Evolutionary conservation across 2,113 vertebrate species (phyloP).

Genomic region (Nipponia nippon): DNA sequence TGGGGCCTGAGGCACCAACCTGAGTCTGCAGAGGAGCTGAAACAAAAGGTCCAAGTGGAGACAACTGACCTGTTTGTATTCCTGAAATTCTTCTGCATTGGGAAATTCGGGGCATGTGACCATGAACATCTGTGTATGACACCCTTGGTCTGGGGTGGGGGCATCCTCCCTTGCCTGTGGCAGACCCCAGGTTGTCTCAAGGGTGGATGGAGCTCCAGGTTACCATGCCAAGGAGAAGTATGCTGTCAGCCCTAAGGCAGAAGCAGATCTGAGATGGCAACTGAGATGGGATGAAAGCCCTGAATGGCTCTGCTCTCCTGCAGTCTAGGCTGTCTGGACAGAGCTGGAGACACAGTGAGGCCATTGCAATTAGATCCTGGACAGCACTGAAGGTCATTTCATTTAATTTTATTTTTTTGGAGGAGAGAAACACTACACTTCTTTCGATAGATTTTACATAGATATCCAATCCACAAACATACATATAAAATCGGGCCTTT

Average conservation of each 20-base stretch:
- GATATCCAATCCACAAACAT: background rate
- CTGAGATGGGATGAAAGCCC: background rate
- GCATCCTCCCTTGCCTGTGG: background rate
- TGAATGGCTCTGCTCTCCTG: background rate
- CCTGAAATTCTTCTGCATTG: background rate
- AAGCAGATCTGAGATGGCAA: background rate
- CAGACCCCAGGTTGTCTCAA: background rate
- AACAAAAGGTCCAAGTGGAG: background rate
- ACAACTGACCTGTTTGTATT: background rate
- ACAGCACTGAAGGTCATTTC: background rate
- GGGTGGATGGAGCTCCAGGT: background rate
- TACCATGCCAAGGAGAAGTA: background rate
- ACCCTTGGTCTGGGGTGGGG: background rate
- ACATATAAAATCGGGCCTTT: background rate
- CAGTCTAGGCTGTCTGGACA: background rate
- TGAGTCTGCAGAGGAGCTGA: background rate
- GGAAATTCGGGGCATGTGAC: rapidly evolving
- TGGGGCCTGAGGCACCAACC: background rate
- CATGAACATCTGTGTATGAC: background rate
- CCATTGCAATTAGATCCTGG: background rate
- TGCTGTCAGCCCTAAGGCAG: background rate
- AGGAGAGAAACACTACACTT: background rate
- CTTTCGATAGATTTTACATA: background rate
- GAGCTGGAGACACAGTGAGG: background rate
- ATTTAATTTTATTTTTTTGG: background rate